Evolutionary conservation across 1,140 invertebrate species (phyloP), one percentile per base, ranked within the genome.

Genomic region (Trichomalopsis sarcophagae): DNA sequence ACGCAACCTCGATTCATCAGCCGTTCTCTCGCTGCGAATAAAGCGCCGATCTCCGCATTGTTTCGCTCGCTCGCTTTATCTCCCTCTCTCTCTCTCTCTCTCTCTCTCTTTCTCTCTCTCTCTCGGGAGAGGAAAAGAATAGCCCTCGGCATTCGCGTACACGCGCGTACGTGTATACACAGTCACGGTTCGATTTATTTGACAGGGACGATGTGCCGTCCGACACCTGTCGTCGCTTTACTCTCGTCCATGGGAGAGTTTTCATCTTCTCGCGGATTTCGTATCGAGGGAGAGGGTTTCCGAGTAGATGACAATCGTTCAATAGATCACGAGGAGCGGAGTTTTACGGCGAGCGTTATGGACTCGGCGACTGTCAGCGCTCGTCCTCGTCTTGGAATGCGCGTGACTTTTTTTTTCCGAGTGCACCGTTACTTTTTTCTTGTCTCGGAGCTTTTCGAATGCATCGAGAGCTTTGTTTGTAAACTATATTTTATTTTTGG

Each of bases 241-340:
- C 17, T n/a, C 21, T 7, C 7, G 14, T 17, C 6, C 21, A 62
- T 21, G 55, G 40, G 40, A 44, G 40, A 62, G 55, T 62, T 62
- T 62, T 62, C 55, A 62, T 55, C 50, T 55, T 55, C 17, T 17
- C 55, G 17, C 17, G 5, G 21, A 62, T 62, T 62, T 7, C n/a
- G 55, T 62, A 62, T 21, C 17, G 30, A 33, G n/a, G 13, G 68
- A 33, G 27, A 27, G 62, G 14, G 9, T 75, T 75, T 75, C 73
- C 36, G 36, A 44, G 73, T 75, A 75, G 14, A 40, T 33, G 73
- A 44, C 73, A 75, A 75, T 75, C 73, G 36, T 17, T 75, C 73
- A 40, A 27, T 75, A 40, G 17, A 44, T 44, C 33, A n/a, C 5
- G 27, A 30, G 7, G 36, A 44, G 21, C 21, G 21, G 11, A 21